phyloP scores from a whole-genome alignment of 2,888 invertebrate genomes.

The Ochropleura leucogaster region DNA sequence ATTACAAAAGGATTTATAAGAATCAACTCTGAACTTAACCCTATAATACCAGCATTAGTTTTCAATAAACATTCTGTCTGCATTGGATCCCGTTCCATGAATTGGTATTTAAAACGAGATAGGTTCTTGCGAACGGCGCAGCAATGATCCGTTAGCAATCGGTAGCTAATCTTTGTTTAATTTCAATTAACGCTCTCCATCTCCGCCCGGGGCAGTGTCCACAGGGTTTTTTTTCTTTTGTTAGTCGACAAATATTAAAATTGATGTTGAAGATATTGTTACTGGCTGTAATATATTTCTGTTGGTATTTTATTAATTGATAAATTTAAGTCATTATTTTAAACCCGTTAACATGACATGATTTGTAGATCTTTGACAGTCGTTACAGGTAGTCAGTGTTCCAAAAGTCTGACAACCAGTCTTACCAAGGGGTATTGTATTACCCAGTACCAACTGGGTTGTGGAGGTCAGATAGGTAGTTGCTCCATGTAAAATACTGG shows the following conservation, averaged over 20 bases:
- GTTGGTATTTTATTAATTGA: too few relatives aligned
- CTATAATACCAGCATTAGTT: slow-evolving; percentile 49
- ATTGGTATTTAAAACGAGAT: slow-evolving; percentile 73
- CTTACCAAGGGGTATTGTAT: too few relatives aligned
- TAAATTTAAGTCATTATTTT: neutral
- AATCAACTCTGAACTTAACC: slow-evolving; percentile 34
- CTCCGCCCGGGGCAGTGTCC: slow-evolving; percentile 65
- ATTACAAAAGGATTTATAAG: neutral
- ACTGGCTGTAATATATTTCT: neutral
- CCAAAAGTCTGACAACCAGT: too few relatives aligned
- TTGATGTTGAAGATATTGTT: slow-evolving; percentile 11
- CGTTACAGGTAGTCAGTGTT: too few relatives aligned
- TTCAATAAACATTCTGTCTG: slow-evolving; percentile 60
- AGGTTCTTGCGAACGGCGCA: slow-evolving; percentile 72
- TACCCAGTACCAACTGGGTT: too few relatives aligned
- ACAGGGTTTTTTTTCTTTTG: slow-evolving; percentile 30
- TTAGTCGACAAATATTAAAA: slow-evolving; percentile 28
- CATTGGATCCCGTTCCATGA: slow-evolving; percentile 53
- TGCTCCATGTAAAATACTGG: too few relatives aligned
- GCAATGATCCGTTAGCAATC: slow-evolving; percentile 79
- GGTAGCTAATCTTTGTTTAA: slow-evolving; percentile 86
- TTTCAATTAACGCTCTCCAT: slow-evolving; percentile 82
- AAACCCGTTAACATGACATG: neutral
- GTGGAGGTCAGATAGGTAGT: too few relatives aligned
- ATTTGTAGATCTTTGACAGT: too few relatives aligned